Base-by-base conservation (phyloP, 2,797 vertebrate genomes). In the Limnodromus scolopaceus region DNA sequence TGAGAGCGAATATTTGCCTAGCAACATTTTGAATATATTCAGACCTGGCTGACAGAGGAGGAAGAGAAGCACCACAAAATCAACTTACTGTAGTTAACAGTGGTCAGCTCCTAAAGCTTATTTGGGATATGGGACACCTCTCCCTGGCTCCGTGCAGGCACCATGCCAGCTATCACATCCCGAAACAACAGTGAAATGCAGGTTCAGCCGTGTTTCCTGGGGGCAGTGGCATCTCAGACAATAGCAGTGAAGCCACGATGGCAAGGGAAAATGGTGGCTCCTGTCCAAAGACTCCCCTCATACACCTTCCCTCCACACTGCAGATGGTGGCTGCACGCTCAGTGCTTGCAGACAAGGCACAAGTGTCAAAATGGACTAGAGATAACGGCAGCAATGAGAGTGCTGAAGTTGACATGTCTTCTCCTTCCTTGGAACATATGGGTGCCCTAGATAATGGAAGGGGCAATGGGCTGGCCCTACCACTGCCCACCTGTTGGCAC, bases 311-410 rank as follows among this genome's bases (percentile, higher is more conserved):
- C 23, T 81, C 51, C 3, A 2, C 64, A 57, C 87, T 55, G 57
- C 79, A 92, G 76, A 84, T 51, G 48, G 92, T 32, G 81, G 68
- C 85, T 54, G 54, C 90, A 54, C 0, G 1, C 57, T n/a, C 82
- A 72, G 45, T 1, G 0, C 32, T 39, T 1, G 0, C 49, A 88
- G 19, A 36, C 18, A 51, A 79, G 58, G 60, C 41, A 55, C 64
- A 27, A 58, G 12, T 6, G 20, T 69, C 63, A 68, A 68, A 49
- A 18, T 46, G 79, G 46, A 61, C 5, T 19, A 84, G 74, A 20
- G 5, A 1, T 2, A 36, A 25, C 0, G 0, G 66, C 80, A 92
- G 88, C 17, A 45, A 7, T 0, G 0, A 25, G 17, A 49, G 39
- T 11, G 30, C 27, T 30, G 46, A 53, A 36, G 1, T 1, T 60